A percentile compares a stretch with the other conserved stretches of the same genome.
These are phyloP conservation scores for Drosophila rhopaloa DNA, from an alignment of 1,140 invertebrate genomes.

Conservation along the genomic window DNA sequence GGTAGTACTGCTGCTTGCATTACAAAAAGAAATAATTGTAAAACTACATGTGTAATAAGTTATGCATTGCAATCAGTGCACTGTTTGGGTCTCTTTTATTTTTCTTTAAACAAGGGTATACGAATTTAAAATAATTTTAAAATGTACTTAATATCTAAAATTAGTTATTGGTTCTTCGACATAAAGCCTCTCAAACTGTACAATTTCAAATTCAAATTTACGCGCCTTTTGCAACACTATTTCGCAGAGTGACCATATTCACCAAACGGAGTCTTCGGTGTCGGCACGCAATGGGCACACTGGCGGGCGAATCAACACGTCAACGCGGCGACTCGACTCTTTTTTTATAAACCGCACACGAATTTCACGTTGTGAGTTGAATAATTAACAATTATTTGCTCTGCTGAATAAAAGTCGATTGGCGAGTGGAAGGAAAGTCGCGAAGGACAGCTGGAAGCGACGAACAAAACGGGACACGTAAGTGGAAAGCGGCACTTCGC, in stretches of 20 bases:
- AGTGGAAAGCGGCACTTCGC: slow-evolving; percentile 22
- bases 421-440: slow-evolving; percentile 3
- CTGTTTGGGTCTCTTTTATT: too few species aligned
- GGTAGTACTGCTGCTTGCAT: slow-evolving; percentile 3
- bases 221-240: background rate
- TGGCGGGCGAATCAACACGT: slow-evolving; percentile 64
- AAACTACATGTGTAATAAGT: slow-evolving; percentile 7
- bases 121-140: too few species aligned
- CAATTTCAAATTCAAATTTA: background rate
- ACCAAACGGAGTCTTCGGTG: too few species aligned
- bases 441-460: slow-evolving; percentile 23
- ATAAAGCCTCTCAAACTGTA: too few species aligned
- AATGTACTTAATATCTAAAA: too few species aligned
- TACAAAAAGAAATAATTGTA: background rate
- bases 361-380: slow-evolving; percentile 13
- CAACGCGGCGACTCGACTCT: slow-evolving; percentile 48
- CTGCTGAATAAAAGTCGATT: slow-evolving; percentile 6
- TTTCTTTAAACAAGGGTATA: too few species aligned
- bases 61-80: background rate
- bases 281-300: too few species aligned
- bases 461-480: slow-evolving; percentile 32
- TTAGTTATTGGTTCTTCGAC: too few species aligned
- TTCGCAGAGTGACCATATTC: too few species aligned
- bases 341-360: slow-evolving; percentile 7
- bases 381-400: slow-evolving; percentile 11